These are phyloP conservation scores for Phengaris arion DNA, from an alignment of 2,888 invertebrate species.

Conservation along the genomic window DNA sequence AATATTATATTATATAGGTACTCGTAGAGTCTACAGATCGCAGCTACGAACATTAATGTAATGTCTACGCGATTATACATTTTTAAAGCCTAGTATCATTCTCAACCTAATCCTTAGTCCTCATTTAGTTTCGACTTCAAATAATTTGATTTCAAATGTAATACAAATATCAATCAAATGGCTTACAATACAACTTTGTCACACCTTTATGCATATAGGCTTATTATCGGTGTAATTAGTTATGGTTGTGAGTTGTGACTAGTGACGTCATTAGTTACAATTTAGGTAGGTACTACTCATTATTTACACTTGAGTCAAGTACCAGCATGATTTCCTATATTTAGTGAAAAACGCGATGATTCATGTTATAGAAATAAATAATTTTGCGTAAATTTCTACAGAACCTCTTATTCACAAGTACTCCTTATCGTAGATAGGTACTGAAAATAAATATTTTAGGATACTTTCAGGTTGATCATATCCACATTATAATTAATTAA, in stretches of 20 bases:
- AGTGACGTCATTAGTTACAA: neutral
- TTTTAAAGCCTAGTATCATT: too few species aligned
- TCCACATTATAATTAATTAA: too few species aligned
- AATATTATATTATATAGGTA: too few species aligned
- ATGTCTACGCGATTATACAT: too few species aligned
- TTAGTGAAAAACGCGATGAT: conserved; percentile 11
- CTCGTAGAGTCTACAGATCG: too few species aligned
- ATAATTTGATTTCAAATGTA: neutral
- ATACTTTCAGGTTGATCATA: too few species aligned
- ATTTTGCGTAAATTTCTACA: conserved; percentile 17
- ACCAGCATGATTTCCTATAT: conserved; percentile 5
- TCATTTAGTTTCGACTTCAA: neutral
- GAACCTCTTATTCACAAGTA: neutral
- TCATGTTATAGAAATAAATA: conserved; percentile 17
- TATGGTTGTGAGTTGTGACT: neutral
- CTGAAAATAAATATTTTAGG: neutral
- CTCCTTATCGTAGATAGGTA: neutral
- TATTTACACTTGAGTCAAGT: conserved; percentile 6
- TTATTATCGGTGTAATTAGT: neutral
- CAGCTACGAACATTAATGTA: too few species aligned
- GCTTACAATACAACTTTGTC: neutral
- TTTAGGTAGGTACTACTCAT: neutral
- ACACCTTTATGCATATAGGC: neutral
- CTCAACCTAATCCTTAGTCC: too few species aligned
- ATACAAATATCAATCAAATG: neutral